Conservation (phyloP, 2,113 vertebrate genomes). For the Hiodon tergisus region DNA sequence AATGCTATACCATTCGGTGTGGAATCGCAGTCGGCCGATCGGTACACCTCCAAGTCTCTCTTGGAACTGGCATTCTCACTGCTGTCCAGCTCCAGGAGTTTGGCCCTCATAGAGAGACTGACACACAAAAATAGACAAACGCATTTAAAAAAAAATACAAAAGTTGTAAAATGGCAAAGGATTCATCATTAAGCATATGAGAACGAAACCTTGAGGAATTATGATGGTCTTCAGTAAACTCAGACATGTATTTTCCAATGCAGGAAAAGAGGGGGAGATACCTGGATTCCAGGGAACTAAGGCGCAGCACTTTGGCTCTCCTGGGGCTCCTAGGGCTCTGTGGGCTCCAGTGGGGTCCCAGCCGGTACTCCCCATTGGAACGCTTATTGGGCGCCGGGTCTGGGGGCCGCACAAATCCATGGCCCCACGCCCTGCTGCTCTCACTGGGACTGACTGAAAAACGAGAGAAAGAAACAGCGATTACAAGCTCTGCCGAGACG, state of each 20-base stretch:
- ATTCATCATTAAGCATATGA: not conserved
- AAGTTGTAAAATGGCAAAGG: not conserved
- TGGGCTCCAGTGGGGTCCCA: conserved; percentile 68
- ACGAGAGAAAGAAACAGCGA: not conserved
- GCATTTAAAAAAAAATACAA: not conserved
- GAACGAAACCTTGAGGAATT: not conserved
- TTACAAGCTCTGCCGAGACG: not conserved
- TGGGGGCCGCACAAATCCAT: conserved; percentile 56
- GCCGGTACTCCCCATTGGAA: conserved; percentile 68
- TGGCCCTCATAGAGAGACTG: conserved; percentile 64
- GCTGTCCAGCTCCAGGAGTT: conserved; percentile 71
- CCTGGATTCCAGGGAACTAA: conserved; percentile 75
- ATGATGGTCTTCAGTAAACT: not conserved
- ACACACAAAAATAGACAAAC: not conserved
- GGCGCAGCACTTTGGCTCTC: conserved; percentile 70
- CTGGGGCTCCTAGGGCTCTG: conserved; percentile 61
- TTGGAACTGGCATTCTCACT: conserved; percentile 60
- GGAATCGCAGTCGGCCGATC: conserved; percentile 51
- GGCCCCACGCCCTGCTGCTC: conserved; percentile 59
- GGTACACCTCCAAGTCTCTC: conserved; percentile 68
- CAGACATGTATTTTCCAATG: not conserved
- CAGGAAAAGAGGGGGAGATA: conserved; percentile 29
- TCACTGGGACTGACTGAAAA: conserved; percentile 71
- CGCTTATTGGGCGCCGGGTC: conserved; percentile 61
- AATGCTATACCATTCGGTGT: conserved; percentile 64